Conservation (phyloP, 2,888 invertebrate species). For the Tridacna crocea region DNA sequence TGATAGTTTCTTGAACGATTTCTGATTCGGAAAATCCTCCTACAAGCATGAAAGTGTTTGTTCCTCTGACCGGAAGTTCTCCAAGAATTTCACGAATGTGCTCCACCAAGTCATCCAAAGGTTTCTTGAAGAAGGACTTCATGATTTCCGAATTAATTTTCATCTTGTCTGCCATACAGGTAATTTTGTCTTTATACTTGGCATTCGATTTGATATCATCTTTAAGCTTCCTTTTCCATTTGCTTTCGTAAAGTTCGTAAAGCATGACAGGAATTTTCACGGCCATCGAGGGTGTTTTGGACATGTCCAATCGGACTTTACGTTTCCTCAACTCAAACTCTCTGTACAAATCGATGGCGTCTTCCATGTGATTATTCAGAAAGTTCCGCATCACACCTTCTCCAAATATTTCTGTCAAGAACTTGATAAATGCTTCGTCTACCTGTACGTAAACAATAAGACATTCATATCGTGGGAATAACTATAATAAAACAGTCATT, state of each 20-base stretch:
- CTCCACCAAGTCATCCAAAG: slow-evolving; percentile 44
- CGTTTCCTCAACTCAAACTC: slow-evolving; percentile 54
- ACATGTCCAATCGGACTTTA: slow-evolving; percentile 39
- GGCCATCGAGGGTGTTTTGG: slow-evolving; percentile 38
- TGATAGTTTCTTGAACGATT: slow-evolving; percentile 51
- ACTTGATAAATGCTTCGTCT: slow-evolving; percentile 48
- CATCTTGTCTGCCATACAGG: slow-evolving; percentile 44
- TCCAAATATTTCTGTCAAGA: slow-evolving; percentile 42
- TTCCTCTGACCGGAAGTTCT: slow-evolving; percentile 43
- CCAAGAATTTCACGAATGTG: slow-evolving; percentile 55
- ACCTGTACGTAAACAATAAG: slow-evolving; percentile 28
- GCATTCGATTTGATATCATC: slow-evolving; percentile 28
- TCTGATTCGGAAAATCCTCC: slow-evolving; percentile 59
- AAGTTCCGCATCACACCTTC: slow-evolving; percentile 46
- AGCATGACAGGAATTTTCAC: slow-evolving; percentile 45
- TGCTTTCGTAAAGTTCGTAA: slow-evolving; percentile 41
- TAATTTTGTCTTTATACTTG: slow-evolving; percentile 45
- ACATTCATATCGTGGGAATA: no score
- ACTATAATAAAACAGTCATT: no score
- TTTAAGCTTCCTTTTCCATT: slow-evolving; percentile 2
- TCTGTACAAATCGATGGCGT: slow-evolving; percentile 49
- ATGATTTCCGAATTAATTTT: slow-evolving; percentile 46
- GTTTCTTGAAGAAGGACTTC: slow-evolving; percentile 50
- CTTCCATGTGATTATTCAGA: slow-evolving; percentile 41
- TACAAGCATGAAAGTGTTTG: slow-evolving; percentile 49